phyloP scores from a whole-genome alignment of 2,113 vertebrate genomes.

The Theropithecus gelada region DNA sequence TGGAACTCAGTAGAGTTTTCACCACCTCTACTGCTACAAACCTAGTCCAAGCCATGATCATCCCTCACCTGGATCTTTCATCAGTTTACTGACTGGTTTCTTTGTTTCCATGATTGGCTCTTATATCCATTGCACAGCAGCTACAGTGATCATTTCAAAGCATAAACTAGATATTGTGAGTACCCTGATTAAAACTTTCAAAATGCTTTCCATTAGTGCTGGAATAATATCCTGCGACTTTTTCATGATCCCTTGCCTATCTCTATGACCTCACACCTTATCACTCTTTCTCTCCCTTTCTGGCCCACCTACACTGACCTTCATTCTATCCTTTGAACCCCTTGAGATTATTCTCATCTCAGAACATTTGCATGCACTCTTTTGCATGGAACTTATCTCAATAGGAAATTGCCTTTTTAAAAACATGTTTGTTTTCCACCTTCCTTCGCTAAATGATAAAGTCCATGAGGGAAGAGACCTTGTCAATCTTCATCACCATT shows the following conservation, averaged over 20 bases:
- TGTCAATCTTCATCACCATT: not conserved
- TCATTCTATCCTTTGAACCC: not conserved
- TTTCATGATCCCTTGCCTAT: not conserved
- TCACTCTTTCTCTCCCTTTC: not conserved
- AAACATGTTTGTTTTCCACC: conserved; percentile 21
- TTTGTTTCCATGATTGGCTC: not conserved
- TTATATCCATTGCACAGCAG: not conserved
- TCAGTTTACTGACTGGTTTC: not conserved
- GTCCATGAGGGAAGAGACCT: not conserved
- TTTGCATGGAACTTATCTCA: not conserved
- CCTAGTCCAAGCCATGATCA: not conserved
- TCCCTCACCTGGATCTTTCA: not conserved
- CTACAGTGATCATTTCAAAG: not conserved
- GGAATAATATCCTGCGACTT: not conserved
- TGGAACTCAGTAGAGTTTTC: not conserved
- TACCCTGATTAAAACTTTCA: not conserved
- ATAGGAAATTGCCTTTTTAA: not conserved
- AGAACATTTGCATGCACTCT: not conserved
- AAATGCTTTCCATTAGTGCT: not conserved
- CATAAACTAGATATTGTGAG: not conserved
- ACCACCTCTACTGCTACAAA: not conserved
- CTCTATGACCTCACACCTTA: not conserved
- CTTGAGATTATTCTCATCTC: not conserved
- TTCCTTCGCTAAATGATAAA: not conserved
- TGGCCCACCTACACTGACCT: not conserved